Evolutionary conservation across 2,113 vertebrate genomes (phyloP).

Genomic region (Ictidomys tridecemlineatus): DNA sequence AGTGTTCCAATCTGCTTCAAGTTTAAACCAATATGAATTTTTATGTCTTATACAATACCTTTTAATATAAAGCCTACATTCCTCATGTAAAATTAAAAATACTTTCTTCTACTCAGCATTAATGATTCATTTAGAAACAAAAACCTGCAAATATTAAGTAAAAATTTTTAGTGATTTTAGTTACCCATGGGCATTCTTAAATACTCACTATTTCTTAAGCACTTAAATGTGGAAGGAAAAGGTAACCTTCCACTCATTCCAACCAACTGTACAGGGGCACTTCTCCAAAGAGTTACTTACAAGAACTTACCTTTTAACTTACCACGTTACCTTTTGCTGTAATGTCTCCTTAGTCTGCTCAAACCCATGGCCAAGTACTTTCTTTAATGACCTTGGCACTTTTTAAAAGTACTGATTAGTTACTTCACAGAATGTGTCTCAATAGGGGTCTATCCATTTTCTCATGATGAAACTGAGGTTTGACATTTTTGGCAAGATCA

Average conservation of each 20-base stretch:
- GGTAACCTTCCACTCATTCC: neutral
- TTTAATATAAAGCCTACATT: conserved; percentile 19
- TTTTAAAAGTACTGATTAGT: neutral
- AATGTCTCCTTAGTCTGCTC: neutral
- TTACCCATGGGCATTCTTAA: neutral
- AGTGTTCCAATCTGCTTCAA: neutral
- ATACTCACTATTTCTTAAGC: neutral
- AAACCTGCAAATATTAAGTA: neutral
- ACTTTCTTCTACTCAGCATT: neutral
- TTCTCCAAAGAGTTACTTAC: neutral
- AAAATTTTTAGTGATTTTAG: neutral
- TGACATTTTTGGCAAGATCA: conserved; percentile 9
- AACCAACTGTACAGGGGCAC: neutral
- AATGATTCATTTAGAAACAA: neutral
- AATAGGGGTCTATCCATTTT: neutral
- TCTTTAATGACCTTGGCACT: neutral
- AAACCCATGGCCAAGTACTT: neutral
- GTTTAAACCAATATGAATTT: neutral
- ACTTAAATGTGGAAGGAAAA: neutral
- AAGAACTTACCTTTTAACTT: no score
- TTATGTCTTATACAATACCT: neutral
- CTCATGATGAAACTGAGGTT: neutral
- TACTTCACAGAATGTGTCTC: neutral
- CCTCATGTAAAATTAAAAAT: neutral
- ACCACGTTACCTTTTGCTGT: neutral